These are phyloP conservation scores for Scaptomyza tumidula DNA, from an alignment of 2,888 invertebrate species.

Conservation along the genomic window DNA sequence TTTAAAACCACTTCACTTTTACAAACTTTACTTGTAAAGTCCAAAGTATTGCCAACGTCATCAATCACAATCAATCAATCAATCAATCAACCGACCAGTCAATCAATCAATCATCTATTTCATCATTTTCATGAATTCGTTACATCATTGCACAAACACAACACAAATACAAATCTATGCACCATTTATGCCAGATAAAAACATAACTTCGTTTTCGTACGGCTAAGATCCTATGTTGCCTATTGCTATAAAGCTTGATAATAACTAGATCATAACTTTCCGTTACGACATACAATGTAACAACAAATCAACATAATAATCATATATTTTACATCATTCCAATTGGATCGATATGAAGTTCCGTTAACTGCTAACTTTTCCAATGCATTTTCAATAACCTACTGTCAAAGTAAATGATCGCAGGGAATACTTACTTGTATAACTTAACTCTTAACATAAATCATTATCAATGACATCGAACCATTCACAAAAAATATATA, in stretches of 20 bases:
- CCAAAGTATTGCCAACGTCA: conserved; percentile 54
- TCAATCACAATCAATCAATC: conserved; percentile 22
- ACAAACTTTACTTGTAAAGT: conserved; percentile 50
- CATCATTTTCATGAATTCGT: neutral
- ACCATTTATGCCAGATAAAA: neutral
- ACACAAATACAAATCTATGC: neutral
- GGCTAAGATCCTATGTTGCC: neutral
- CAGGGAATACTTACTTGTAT: neutral
- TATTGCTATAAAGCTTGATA: neutral
- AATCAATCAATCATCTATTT: conserved; percentile 6
- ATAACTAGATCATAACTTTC: neutral
- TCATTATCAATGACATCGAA: conserved; percentile 1
- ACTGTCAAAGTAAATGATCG: neutral
- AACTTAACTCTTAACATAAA: neutral
- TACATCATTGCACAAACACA: neutral
- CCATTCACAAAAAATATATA: neutral
- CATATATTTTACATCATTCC: no score
- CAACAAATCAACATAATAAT: neutral
- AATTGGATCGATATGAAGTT: neutral
- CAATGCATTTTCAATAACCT: no score
- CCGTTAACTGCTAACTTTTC: neutral
- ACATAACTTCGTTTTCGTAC: neutral
- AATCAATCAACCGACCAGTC: neutral
- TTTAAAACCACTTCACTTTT: conserved; percentile 71
- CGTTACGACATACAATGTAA: neutral